These are phyloP conservation scores for Dysmachus trigonus DNA, from an alignment of 2,888 invertebrate genomes.

Conservation along the genomic window DNA sequence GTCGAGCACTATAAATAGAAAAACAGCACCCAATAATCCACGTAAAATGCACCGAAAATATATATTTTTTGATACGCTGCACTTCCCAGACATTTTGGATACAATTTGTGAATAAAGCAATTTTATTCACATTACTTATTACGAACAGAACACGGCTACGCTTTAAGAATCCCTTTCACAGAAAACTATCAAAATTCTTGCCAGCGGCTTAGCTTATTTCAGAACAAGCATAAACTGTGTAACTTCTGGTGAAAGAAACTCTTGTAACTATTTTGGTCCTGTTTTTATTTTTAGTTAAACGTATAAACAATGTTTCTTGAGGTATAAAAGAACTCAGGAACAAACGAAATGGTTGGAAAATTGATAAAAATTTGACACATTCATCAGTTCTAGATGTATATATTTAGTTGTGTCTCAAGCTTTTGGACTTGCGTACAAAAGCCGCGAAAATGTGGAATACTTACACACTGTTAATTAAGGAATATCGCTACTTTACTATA, in stretches of 20 bases:
- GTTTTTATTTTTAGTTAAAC: constrained; percentile 20
- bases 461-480: constrained; percentile 51
- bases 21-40: background rate
- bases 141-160: background rate
- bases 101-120: background rate
- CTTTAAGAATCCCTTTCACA: background rate
- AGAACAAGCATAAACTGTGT: background rate
- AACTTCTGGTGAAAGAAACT: background rate
- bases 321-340: background rate
- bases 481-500: too few species aligned
- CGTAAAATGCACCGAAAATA: background rate
- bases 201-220: background rate
- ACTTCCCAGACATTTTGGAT: background rate
- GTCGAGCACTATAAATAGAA: background rate
- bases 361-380: background rate
- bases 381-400: background rate
- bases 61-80: background rate
- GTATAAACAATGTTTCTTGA: background rate
- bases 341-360: background rate
- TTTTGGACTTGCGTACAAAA: background rate
- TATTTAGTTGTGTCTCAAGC: background rate
- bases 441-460: background rate
- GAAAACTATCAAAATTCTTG: background rate
- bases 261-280: constrained; percentile 1
- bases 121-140: background rate